Conservation (phyloP, 2,797 vertebrate genomes). For the Notoglanidium macrostoma region DNA sequence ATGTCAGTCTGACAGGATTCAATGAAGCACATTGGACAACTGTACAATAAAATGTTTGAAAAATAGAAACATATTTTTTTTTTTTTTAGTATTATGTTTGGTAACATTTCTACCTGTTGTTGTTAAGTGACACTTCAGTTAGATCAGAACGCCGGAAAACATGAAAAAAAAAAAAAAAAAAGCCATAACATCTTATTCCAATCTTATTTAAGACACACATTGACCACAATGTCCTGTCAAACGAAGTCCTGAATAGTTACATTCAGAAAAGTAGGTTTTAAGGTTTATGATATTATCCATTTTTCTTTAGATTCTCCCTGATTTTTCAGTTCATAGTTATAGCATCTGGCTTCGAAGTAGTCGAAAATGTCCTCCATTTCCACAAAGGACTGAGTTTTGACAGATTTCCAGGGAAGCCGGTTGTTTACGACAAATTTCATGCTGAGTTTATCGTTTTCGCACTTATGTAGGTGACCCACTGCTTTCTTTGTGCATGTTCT, state of each 20-base stretch:
- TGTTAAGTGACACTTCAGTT: not conserved
- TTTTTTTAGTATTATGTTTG: not conserved
- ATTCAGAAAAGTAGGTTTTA: not conserved
- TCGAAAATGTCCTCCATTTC: not conserved
- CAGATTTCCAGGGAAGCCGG: conserved; percentile 27
- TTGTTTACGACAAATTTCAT: conserved; percentile 65
- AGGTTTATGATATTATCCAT: too few species aligned
- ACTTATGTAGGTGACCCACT: conserved; percentile 73
- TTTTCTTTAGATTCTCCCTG: not conserved
- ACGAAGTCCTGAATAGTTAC: not conserved
- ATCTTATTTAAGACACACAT: not conserved
- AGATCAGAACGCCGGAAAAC: not conserved
- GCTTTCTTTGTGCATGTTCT: conserved; percentile 65
- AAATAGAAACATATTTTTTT: too few species aligned
- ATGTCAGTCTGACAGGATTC: not conserved
- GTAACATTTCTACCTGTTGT: not conserved
- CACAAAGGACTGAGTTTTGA: conserved; percentile 2
- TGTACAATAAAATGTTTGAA: not conserved
- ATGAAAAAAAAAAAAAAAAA: not conserved
- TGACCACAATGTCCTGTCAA: not conserved
- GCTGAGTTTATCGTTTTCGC: conserved; percentile 64
- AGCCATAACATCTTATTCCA: not conserved
- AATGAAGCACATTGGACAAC: not conserved
- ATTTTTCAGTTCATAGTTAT: not conserved
- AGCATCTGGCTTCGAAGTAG: not conserved